phyloP scores from a whole-genome alignment of 2,888 invertebrate species.

The Drosophila histrio region DNA sequence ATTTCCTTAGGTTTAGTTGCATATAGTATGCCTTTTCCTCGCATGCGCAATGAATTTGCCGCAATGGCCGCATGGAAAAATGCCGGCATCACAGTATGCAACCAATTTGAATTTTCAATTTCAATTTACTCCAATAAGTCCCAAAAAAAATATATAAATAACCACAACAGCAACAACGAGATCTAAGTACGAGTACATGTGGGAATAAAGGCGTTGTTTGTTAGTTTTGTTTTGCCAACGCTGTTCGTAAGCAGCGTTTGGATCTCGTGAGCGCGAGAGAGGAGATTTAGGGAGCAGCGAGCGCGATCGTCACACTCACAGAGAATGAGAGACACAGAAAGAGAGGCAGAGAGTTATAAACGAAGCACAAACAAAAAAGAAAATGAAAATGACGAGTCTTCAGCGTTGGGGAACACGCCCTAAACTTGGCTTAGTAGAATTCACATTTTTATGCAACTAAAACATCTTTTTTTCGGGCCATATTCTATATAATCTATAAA shows the following conservation, averaged over 20 bases:
- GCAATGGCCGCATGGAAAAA: slow-evolving; percentile 30
- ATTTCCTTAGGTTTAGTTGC: neutral
- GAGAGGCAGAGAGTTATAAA: slow-evolving; percentile 47
- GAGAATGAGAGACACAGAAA: slow-evolving; percentile 9
- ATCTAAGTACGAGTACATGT: neutral
- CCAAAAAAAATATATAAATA: neutral
- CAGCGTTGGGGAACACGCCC: slow-evolving; percentile 75
- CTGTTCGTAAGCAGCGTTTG: slow-evolving; percentile 71
- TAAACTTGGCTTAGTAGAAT: slow-evolving; percentile 67
- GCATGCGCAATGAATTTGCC: slow-evolving; percentile 64
- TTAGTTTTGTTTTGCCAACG: slow-evolving; percentile 75
- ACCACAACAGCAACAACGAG: too few relatives aligned
- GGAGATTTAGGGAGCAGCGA: slow-evolving; percentile 20
- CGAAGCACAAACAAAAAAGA: slow-evolving; percentile 47
- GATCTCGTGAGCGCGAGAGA: slow-evolving; percentile 37
- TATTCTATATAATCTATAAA: neutral
- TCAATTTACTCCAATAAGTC: slow-evolving; percentile 9
- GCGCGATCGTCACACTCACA: slow-evolving; percentile 16
- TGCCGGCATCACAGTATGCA: slow-evolving; percentile 43
- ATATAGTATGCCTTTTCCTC: slow-evolving; percentile 1
- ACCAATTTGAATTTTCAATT: slow-evolving; percentile 16
- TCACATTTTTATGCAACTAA: slow-evolving; percentile 31
- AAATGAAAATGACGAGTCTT: slow-evolving; percentile 60
- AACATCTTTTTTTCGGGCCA: neutral
- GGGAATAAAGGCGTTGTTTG: slow-evolving; percentile 61